Percentiles rank a stretch among this genome's conserved stretches.
These are phyloP conservation scores for Saguinus midas DNA, from an alignment of 2,113 vertebrate genomes.

Conservation along the genomic window DNA sequence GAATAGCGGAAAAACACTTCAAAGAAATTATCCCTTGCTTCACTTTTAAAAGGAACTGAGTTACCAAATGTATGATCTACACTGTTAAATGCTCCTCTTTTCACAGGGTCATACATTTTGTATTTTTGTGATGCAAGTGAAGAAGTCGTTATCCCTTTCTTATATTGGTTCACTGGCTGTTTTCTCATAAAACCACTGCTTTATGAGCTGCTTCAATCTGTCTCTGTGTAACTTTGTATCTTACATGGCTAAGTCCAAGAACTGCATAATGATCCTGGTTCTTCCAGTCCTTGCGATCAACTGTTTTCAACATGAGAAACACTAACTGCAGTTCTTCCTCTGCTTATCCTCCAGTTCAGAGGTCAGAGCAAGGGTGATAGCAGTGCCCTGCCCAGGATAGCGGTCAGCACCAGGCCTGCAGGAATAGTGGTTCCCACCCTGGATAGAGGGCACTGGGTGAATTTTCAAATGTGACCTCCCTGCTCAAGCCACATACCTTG, in stretches of 20 bases:
- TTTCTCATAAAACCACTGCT: conserved; percentile 89
- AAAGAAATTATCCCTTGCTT: conserved; percentile 92
- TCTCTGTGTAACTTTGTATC: conserved; percentile 93
- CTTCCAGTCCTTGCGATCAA: conserved; percentile 78
- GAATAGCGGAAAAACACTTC: conserved; percentile 88
- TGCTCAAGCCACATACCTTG: neutral
- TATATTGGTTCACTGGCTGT: conserved; percentile 91
- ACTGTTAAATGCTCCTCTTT: conserved; percentile 93
- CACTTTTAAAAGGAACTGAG: conserved; percentile 88
- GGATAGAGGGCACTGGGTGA: neutral
- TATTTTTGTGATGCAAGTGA: conserved; percentile 94
- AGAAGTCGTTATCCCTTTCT: conserved; percentile 93
- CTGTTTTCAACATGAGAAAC: conserved; percentile 80
- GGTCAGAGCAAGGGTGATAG: neutral
- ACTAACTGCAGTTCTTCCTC: conserved; percentile 92
- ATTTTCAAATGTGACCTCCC: neutral
- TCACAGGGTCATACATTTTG: conserved; percentile 91
- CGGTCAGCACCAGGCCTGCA: neutral
- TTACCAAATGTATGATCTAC: conserved; percentile 93
- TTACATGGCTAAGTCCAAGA: conserved; percentile 87
- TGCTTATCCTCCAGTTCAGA: conserved; percentile 91
- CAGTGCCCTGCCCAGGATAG: neutral
- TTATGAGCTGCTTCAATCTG: conserved; percentile 95
- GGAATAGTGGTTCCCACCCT: rapidly evolving
- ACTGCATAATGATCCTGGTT: conserved; percentile 94